Evolutionary conservation across 2,888 invertebrate genomes (phyloP).

Genomic region (Helleia helle): DNA sequence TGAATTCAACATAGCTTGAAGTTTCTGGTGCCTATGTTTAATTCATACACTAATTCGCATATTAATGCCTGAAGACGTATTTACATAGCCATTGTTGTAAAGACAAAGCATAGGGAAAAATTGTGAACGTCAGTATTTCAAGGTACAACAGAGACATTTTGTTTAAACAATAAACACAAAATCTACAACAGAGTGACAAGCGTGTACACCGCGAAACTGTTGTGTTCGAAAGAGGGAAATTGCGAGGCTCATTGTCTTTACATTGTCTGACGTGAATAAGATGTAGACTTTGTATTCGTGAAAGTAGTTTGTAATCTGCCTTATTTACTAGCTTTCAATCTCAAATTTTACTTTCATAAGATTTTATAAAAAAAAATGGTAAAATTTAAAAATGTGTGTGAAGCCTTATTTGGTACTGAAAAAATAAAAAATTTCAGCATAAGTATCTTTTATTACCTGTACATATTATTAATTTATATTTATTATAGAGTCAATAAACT

Average conservation of each 20-base stretch:
- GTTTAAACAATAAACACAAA: conserved; percentile 19
- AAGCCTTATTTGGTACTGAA: too few species aligned
- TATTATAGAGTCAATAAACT: too few species aligned
- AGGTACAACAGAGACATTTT: conserved; percentile 19
- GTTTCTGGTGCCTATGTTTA: too few species aligned
- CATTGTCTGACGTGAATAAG: conserved; percentile 9
- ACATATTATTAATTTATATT: too few species aligned
- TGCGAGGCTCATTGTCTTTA: conserved; percentile 19
- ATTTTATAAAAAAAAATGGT: too few species aligned
- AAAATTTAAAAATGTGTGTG: too few species aligned
- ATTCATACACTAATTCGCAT: conserved; percentile 3
- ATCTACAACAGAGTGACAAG: conserved; percentile 20
- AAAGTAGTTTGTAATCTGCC: background rate
- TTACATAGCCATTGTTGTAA: conserved; percentile 26
- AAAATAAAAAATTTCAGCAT: too few species aligned
- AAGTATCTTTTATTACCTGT: too few species aligned
- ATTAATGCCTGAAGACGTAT: conserved; percentile 19
- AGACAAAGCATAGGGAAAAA: conserved; percentile 25
- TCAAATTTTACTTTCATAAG: too few species aligned
- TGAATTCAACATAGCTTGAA: too few species aligned
- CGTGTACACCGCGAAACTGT: conserved; percentile 12
- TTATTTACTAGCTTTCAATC: too few species aligned
- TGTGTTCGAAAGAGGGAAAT: conserved; percentile 21
- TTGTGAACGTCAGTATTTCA: conserved; percentile 19
- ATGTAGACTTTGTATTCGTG: background rate